Evolutionary conservation across 2,113 vertebrate genomes (phyloP), one percentile per base, ranked within the genome.

Genomic region (Phylloscopus trochiloides): DNA sequence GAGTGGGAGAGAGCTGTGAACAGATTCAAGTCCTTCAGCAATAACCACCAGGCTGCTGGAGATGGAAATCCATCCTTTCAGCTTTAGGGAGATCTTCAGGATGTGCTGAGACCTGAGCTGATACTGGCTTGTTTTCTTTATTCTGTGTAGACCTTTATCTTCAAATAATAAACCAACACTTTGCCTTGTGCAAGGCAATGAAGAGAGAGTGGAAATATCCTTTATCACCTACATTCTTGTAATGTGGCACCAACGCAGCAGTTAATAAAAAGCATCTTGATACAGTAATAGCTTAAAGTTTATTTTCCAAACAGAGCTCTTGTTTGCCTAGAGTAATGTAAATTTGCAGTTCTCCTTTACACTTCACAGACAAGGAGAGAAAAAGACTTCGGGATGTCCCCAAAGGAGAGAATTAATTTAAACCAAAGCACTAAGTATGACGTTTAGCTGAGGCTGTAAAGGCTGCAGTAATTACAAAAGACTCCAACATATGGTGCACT

Each of bases 391-490:
- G 47, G 71, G 25, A 87, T 88, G 31, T 76, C 50, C 82, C 61
- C 58, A 24, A 87, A 96, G 92, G 78, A 92, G 87, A 70, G 40
- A 55, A 79, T 92, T 95, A 89, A 85, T 82, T 92, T 92, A 90
- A 93, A 95, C 79, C 71, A 88, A 83, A 94, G 86, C 90, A 72
- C 59, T 67, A 78, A 90, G n/a, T 58, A 67, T 81, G 94, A 91
- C 94, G 93, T 96, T 95, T 95, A 94, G 38, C 67, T 73, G 67
- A 93, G 86, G 58, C 52, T 62, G 48, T 92, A 92, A 97, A 95
- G 80, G 86, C 84, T 94, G 34, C 80, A 87, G 61, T 95, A 91
- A 96, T 95, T 96, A 55, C 88, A 83, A 81, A 62, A 58, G 62
- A 43, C 70, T 80, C 42, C 88, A 93, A 62, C 90, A 89, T 88